Conservation (phyloP, 1,140 invertebrate species). For the Phenacoccus solenopsis region DNA sequence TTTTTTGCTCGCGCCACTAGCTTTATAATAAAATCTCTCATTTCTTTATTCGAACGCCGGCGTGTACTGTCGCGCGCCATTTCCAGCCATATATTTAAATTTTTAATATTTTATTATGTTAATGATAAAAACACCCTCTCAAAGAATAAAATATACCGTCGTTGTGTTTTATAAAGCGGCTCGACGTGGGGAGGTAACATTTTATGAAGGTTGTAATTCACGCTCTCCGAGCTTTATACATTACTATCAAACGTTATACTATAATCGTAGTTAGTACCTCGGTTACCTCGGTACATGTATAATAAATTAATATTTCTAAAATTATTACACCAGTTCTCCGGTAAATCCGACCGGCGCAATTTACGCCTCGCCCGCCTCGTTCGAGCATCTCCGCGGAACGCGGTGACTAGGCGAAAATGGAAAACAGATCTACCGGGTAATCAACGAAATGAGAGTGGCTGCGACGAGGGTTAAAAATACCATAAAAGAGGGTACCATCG, state of each 20-base stretch:
- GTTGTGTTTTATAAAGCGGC: background rate
- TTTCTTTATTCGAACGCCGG: too few species aligned
- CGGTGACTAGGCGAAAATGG: too few species aligned
- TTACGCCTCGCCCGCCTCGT: too few species aligned
- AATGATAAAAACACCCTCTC: conserved; percentile 1
- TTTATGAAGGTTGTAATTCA: background rate
- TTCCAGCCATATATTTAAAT: background rate
- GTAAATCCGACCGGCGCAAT: too few species aligned
- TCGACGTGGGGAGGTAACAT: background rate
- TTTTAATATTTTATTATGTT: conserved; percentile 4
- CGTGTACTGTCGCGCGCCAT: background rate
- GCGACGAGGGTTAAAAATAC: too few species aligned
- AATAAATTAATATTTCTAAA: background rate
- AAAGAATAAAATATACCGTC: background rate
- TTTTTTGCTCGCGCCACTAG: background rate
- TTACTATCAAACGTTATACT: background rate
- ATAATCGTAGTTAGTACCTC: too few species aligned
- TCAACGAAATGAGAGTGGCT: too few species aligned
- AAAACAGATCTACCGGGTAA: too few species aligned
- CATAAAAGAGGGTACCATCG: too few species aligned
- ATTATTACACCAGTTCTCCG: background rate
- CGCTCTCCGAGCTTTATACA: background rate
- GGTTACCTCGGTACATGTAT: background rate
- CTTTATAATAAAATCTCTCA: background rate
- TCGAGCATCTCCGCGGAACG: too few species aligned